Evolutionary conservation across 2,888 invertebrate genomes (phyloP), one percentile per base, ranked within the genome.

Genomic region (Diarsia dahlii): DNA sequence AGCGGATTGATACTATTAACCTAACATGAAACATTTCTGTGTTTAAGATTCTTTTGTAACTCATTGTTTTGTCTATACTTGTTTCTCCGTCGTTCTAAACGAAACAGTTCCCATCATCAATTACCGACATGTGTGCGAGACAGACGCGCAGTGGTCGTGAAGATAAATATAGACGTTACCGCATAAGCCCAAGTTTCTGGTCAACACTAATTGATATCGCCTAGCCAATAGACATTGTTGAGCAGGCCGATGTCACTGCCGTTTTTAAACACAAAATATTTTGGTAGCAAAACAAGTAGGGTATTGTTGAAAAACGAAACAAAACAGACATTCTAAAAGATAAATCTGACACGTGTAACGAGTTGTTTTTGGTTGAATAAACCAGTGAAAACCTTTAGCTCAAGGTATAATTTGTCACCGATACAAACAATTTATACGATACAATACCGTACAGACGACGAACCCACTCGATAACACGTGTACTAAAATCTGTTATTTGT

Each of bases 121-220:
- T 88, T 84, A 84, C 68, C 70, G 76, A 82, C 85, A 85, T 84
- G 74, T 86, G 85, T 71, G 65, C 62, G 79, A 81, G 79, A 87
- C 87, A 84, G 78, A 62, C 63, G 76, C 76, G 78, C 78, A 78
- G 78, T 77, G 85, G 72, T 84, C 82, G 78, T 81, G 78, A 81
- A 71, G 85, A 85, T 88, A 88, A 81, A 82, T 88, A 80, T 88
- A 88, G 85, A 82, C 78, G 78, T 88, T 88, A 87, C 81, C 75
- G 75, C 87, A 88, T 87, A 85, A 79, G 76, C 81, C 72, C 75
- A 82, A 80, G 78, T 83, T 82, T 81, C 67, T 74, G 66, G 65
- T 74, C 71, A 72, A 69, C 82, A 78, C 88, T 88, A 88, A 88
- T 88, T 87, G 79, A 80, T 84, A 78, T 70, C 75, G 85, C 65